These are phyloP conservation scores for Theropithecus gelada DNA, from an alignment of 2,113 vertebrate genomes.

Conservation along the genomic window DNA sequence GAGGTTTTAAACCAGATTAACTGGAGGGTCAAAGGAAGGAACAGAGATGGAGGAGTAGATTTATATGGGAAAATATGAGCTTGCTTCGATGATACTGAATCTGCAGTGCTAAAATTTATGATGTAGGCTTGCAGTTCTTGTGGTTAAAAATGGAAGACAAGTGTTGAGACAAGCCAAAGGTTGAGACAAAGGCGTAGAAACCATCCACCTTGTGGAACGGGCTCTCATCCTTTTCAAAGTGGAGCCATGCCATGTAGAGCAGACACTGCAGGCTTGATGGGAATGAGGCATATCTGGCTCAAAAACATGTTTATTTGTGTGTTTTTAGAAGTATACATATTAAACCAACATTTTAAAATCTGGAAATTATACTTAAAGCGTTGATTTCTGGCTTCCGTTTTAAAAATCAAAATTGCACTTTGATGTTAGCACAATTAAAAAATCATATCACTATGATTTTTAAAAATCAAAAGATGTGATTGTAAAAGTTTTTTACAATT, in stretches of 20 bases:
- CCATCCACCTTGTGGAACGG: neutral
- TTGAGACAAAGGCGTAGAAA: neutral
- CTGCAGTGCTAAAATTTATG: neutral
- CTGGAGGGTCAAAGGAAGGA: neutral
- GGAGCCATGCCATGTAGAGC: neutral
- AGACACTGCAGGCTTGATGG: neutral
- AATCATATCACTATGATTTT: neutral
- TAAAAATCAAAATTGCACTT: neutral
- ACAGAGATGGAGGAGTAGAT: neutral
- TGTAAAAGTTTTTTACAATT: too few relatives aligned
- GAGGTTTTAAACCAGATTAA: neutral
- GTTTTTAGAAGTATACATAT: neutral
- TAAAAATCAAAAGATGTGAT: too few relatives aligned
- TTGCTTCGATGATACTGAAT: neutral
- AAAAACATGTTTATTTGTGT: neutral
- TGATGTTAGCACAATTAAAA: too few relatives aligned
- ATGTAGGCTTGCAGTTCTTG: neutral
- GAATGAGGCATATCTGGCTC: neutral
- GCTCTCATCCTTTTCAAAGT: neutral
- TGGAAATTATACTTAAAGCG: slow-evolving; percentile 37
- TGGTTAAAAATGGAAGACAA: neutral
- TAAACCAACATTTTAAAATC: slow-evolving; percentile 20
- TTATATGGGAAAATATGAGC: neutral
- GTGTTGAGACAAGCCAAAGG: neutral
- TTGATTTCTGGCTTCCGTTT: neutral